These are phyloP conservation scores for Nephila pilipes DNA, from an alignment of 1,140 invertebrate species.

Conservation along the genomic window DNA sequence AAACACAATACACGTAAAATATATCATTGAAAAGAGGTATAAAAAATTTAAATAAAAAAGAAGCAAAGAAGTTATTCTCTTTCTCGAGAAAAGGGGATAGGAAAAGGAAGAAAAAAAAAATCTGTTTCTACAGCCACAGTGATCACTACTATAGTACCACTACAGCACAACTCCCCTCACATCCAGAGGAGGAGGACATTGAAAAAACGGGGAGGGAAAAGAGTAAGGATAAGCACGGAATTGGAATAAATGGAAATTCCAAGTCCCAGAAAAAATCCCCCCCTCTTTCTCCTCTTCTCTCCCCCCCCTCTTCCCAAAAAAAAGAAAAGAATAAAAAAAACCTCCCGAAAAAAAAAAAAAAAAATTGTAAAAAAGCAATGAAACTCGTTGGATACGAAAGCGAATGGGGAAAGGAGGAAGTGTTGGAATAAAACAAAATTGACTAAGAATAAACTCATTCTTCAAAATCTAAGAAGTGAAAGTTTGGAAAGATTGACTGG, in stretches of 20 bases:
- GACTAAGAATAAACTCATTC: slow-evolving; percentile 21
- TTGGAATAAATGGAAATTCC: slow-evolving; percentile 51
- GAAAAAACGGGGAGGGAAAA: not conserved
- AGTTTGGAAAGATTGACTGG: not conserved
- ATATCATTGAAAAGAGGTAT: not conserved
- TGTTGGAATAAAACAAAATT: not conserved
- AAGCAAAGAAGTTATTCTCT: not conserved
- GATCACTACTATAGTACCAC: slow-evolving; percentile 8
- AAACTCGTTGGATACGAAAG: not conserved
- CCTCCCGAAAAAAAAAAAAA: not conserved
- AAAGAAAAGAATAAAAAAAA: not conserved
- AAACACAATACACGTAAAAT: not conserved
- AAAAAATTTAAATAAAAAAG: not conserved
- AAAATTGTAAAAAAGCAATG: not conserved
- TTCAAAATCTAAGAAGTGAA: not conserved
- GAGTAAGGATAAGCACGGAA: slow-evolving; percentile 7
- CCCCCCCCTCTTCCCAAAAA: not conserved
- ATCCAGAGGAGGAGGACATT: not conserved
- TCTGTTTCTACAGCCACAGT: not conserved
- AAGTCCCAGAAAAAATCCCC: not conserved
- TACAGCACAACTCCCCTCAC: not conserved
- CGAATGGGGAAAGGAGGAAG: not conserved
- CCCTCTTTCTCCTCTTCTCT: no score
- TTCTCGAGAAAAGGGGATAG: not conserved
- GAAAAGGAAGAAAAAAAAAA: not conserved